phyloP scores from a whole-genome alignment of 2,888 invertebrate genomes.

The Dendrolimus houi region DNA sequence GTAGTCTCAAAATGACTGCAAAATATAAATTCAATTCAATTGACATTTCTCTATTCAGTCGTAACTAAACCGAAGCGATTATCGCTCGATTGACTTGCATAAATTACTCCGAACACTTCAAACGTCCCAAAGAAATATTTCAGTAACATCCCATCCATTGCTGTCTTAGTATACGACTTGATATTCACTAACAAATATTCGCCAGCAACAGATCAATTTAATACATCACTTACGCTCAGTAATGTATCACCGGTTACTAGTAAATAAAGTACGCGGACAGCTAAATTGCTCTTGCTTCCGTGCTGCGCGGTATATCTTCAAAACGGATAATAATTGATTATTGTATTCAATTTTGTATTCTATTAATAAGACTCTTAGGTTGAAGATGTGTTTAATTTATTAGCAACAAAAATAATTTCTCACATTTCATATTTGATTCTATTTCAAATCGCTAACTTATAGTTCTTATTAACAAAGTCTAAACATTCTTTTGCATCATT shows the following conservation, averaged over 20 bases:
- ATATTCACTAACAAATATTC: constrained; percentile 28
- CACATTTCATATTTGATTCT: constrained; percentile 37
- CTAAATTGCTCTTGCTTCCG: constrained; percentile 57
- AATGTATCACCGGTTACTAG: constrained; percentile 55
- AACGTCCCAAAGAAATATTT: constrained; percentile 2
- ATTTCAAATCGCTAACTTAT: constrained; percentile 37
- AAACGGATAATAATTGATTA: constrained; percentile 20
- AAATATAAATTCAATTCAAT: not conserved
- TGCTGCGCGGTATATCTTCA: constrained; percentile 31
- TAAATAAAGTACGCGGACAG: constrained; percentile 52
- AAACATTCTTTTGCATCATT: no score
- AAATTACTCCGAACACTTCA: constrained; percentile 5
- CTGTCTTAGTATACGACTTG: constrained; percentile 18
- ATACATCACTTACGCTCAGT: constrained; percentile 50
- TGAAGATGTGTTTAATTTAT: constrained; percentile 15
- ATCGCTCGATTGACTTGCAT: constrained; percentile 4
- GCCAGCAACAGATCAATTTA: constrained; percentile 27
- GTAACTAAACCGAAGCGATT: constrained; percentile 3
- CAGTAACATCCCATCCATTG: constrained; percentile 6
- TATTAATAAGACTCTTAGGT: constrained; percentile 17
- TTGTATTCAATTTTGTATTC: constrained; percentile 18
- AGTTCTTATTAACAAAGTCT: constrained; percentile 27
- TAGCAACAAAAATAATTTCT: constrained; percentile 21
- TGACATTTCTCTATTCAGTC: not conserved
- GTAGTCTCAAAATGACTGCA: not conserved